phyloP scores from a whole-genome alignment of 2,888 invertebrate genomes.

The Uropetala carovei region DNA sequence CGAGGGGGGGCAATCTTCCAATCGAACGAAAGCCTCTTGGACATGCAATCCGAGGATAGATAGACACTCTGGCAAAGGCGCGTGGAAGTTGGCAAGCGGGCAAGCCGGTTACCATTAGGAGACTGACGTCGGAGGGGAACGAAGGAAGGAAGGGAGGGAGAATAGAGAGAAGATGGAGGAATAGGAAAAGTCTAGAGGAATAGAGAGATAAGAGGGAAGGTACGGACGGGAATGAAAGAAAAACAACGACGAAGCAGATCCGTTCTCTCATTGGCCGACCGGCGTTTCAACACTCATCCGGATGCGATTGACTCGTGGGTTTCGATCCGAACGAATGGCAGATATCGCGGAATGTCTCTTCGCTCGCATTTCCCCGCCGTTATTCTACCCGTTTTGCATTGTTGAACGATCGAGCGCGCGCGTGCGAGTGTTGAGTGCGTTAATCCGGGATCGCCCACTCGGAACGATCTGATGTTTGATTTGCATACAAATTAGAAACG shows the following conservation, averaged over 20 bases:
- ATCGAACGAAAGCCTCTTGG: background rate
- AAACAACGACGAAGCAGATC: background rate
- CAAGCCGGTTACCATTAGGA: background rate
- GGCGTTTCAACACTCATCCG: background rate
- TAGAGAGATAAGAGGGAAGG: background rate
- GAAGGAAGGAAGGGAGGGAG: background rate
- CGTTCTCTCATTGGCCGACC: background rate
- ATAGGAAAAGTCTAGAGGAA: background rate
- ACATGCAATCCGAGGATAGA: slow-evolving; percentile 37
- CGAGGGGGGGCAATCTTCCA: slow-evolving; percentile 43
- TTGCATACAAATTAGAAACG: slow-evolving; percentile 63
- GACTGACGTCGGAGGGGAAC: background rate
- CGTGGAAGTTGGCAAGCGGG: slow-evolving; percentile 24
- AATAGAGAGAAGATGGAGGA: background rate
- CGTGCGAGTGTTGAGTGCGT: background rate
- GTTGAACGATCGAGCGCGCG: background rate
- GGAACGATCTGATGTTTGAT: background rate
- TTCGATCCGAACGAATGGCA: background rate
- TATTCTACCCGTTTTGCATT: background rate
- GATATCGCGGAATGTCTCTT: background rate
- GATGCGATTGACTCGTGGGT: background rate
- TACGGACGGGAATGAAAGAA: background rate
- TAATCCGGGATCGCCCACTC: slow-evolving; percentile 29
- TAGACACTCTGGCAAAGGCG: slow-evolving; percentile 27
- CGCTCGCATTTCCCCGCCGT: background rate